These are phyloP conservation scores for Pachypeltis micranthus DNA, from an alignment of 1,140 invertebrate genomes.

Conservation along the genomic window DNA sequence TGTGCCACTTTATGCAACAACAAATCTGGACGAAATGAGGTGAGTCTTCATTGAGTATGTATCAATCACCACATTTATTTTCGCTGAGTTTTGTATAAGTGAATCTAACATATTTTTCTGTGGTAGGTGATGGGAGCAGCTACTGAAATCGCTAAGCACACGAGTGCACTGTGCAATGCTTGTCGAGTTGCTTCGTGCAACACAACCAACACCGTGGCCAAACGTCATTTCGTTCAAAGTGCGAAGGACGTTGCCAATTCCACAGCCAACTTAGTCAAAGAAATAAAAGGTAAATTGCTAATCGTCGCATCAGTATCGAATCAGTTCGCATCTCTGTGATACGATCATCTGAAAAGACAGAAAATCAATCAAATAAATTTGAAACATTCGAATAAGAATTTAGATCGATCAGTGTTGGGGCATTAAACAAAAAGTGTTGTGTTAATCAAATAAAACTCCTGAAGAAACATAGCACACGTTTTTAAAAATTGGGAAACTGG, in stretches of 20 bases:
- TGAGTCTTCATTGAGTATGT: slow-evolving; percentile 22
- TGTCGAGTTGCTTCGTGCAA: slow-evolving; percentile 85
- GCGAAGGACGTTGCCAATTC: slow-evolving; percentile 96
- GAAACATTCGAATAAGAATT: too few species aligned
- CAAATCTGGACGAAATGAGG: slow-evolving; percentile 67
- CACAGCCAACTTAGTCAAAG: slow-evolving; percentile 85
- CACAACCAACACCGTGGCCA: slow-evolving; percentile 84
- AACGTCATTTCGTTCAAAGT: slow-evolving; percentile 92
- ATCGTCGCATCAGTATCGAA: too few species aligned
- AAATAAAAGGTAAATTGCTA: slow-evolving; percentile 67
- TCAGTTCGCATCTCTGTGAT: too few species aligned
- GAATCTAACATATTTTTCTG: slow-evolving; percentile 25
- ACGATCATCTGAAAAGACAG: too few species aligned
- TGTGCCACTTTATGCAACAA: slow-evolving; percentile 68
- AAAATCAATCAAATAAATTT: too few species aligned
- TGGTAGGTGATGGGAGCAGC: slow-evolving; percentile 71
- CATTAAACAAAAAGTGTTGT: too few species aligned
- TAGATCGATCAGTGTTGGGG: too few species aligned
- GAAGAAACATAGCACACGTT: too few species aligned
- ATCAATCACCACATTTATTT: neutral
- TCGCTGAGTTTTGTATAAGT: too few species aligned
- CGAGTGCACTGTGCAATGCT: slow-evolving; percentile 86
- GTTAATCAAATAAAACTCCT: too few species aligned
- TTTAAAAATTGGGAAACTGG: too few species aligned
- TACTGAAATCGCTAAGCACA: slow-evolving; percentile 91